These are phyloP conservation scores for Apostichopus parvimensis DNA, from an alignment of 35 echinoderm and acorn worm genomes.

Conservation along the genomic window DNA sequence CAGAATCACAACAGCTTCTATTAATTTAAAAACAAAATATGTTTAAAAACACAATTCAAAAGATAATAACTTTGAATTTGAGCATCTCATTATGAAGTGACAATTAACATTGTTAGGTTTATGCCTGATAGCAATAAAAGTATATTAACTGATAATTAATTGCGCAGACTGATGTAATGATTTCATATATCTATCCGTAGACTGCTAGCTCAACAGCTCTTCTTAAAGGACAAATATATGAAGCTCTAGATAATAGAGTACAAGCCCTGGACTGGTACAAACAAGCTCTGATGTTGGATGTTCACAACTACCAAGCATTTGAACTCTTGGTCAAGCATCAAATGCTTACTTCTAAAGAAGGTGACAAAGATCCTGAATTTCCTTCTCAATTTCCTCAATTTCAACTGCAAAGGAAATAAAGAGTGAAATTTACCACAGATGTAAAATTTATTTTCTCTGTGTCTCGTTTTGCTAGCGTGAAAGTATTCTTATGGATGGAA, in stretches of 20 bases:
- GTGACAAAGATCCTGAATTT: background rate
- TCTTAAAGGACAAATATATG: constrained; percentile 87
- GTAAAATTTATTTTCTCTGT: too few species aligned
- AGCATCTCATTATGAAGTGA: background rate
- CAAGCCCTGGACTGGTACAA: constrained; percentile 75
- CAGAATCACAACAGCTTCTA: too few species aligned
- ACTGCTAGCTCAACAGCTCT: constrained; percentile 76
- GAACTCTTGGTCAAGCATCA: constrained; percentile 93
- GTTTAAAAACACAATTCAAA: too few species aligned
- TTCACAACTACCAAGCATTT: constrained; percentile 94
- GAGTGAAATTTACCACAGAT: too few species aligned
- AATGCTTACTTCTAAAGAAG: constrained; percentile 90
- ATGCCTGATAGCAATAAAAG: too few species aligned
- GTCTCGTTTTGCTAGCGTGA: too few species aligned
- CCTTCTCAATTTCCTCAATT: too few species aligned
- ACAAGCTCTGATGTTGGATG: constrained; percentile 71
- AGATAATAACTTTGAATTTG: background rate
- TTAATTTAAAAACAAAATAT: background rate
- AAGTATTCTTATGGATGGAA: too few species aligned
- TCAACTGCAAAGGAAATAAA: too few species aligned
- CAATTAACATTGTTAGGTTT: too few species aligned
- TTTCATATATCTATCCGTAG: constrained; percentile 7
- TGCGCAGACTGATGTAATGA: too few species aligned
- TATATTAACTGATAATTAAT: too few species aligned
- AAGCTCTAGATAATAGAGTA: constrained; percentile 84